phyloP scores from a whole-genome alignment of 1,140 invertebrate genomes.

The Drosophila azteca region DNA sequence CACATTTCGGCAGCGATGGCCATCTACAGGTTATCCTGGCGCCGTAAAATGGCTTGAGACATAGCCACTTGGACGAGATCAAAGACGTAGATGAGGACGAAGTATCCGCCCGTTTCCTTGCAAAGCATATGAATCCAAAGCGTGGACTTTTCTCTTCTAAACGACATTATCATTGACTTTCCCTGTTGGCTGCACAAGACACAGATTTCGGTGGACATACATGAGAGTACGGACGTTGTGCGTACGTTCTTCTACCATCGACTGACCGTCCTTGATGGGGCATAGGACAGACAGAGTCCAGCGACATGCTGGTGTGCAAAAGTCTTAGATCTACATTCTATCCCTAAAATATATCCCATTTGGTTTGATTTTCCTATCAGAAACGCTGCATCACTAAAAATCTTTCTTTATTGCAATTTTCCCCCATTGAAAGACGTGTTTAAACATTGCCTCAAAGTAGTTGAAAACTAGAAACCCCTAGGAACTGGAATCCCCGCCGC shows the following conservation, averaged over 20 bases:
- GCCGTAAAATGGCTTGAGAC: slow-evolving; percentile 21
- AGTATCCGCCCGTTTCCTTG: slow-evolving; percentile 89
- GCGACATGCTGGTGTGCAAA: slow-evolving; percentile 94
- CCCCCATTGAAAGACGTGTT: too few relatives aligned
- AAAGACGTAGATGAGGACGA: slow-evolving; percentile 89
- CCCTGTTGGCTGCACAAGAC: slow-evolving; percentile 94
- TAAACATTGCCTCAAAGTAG: not conserved
- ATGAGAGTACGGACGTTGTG: slow-evolving; percentile 94
- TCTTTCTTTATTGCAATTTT: too few relatives aligned
- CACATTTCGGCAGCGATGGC: slow-evolving; percentile 22
- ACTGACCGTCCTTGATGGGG: slow-evolving; percentile 88
- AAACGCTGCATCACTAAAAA: too few relatives aligned
- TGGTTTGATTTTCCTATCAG: too few relatives aligned
- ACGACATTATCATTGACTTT: slow-evolving; percentile 99
- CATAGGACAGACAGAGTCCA: slow-evolving; percentile 89
- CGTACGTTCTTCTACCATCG: slow-evolving; percentile 98
- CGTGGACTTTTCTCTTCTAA: slow-evolving; percentile 97
- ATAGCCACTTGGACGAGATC: slow-evolving; percentile 87
- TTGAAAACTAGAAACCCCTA: too few relatives aligned
- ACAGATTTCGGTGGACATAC: slow-evolving; percentile 88
- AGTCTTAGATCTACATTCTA: slow-evolving; percentile 83
- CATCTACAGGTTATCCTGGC: slow-evolving; percentile 19
- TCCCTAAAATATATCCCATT: too few relatives aligned
- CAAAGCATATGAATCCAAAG: too few relatives aligned
- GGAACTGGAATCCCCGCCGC: not conserved